phyloP scores from a whole-genome alignment of 1,140 invertebrate genomes.

The Drosophila elegans region DNA sequence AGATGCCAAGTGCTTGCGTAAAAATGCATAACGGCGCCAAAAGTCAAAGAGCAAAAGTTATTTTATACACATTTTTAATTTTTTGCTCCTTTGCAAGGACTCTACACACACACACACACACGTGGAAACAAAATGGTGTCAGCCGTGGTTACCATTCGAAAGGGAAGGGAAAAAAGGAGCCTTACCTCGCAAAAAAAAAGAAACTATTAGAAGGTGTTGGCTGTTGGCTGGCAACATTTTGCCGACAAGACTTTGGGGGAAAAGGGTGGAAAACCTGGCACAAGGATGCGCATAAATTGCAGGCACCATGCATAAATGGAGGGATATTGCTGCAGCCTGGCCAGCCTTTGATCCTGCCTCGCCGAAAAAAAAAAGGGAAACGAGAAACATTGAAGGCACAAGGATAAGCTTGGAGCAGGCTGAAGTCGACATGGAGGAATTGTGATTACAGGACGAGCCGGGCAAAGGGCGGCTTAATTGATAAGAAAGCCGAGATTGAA shows the following conservation, averaged over 20 bases:
- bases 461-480: constrained; percentile 22
- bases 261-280: constrained; percentile 30
- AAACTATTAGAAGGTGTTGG: constrained; percentile 71
- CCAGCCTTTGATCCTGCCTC: constrained; percentile 29
- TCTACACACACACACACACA: constrained; percentile 3
- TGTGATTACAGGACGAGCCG: constrained; percentile 17
- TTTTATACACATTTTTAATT: constrained; percentile 73
- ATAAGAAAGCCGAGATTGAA: constrained; percentile 49
- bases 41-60: constrained; percentile 77
- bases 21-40: constrained; percentile 73
- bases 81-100: constrained; percentile 40
- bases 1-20: constrained; percentile 60
- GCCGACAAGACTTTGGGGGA: constrained; percentile 50
- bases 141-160: constrained; percentile 65
- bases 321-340: constrained; percentile 55
- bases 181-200: background rate
- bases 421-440: constrained; percentile 1
- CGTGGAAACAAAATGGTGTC: constrained; percentile 67
- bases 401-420: background rate
- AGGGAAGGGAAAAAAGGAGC: constrained; percentile 6
- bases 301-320: constrained; percentile 70
- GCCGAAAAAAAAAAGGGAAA: constrained; percentile 16
- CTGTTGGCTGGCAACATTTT: constrained; percentile 74
- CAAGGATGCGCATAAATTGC: constrained; percentile 69
- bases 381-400: constrained; percentile 2